Conservation (phyloP, 1,140 invertebrate species). For the Asobara japonica region DNA sequence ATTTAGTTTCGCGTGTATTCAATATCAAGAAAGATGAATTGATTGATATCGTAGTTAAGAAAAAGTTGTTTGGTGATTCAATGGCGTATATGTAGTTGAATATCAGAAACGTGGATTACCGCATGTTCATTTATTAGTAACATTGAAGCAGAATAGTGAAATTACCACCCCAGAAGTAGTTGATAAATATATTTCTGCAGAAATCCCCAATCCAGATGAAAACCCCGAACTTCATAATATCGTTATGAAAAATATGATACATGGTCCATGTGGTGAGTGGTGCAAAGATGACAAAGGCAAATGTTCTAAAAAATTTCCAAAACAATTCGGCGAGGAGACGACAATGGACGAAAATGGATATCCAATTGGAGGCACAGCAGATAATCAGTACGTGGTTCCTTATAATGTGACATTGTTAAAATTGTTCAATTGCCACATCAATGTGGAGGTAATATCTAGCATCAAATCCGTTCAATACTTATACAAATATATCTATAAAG, state of each 20-base stretch:
- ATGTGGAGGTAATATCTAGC: no score
- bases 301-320: conserved; percentile 36
- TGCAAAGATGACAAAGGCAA: no score
- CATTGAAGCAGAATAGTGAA: neutral
- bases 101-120: neutral
- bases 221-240: conserved; percentile 54
- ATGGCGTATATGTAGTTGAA: neutral
- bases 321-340: neutral
- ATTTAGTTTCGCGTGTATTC: conserved; percentile 32
- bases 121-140: conserved; percentile 56
- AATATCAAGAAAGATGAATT: neutral
- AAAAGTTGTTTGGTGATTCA: neutral
- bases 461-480: no score
- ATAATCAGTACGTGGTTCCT: no score
- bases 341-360: neutral
- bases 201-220: conserved; percentile 63
- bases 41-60: neutral
- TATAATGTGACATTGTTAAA: no score
- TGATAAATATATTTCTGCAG: conserved; percentile 62
- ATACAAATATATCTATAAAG: no score
- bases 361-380: no score
- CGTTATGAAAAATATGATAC: no score
- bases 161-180: conserved; percentile 34
- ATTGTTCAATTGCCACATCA: no score
- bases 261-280: no score